phyloP scores from a whole-genome alignment of 1,140 invertebrate genomes.

The Uloborus diversus region DNA sequence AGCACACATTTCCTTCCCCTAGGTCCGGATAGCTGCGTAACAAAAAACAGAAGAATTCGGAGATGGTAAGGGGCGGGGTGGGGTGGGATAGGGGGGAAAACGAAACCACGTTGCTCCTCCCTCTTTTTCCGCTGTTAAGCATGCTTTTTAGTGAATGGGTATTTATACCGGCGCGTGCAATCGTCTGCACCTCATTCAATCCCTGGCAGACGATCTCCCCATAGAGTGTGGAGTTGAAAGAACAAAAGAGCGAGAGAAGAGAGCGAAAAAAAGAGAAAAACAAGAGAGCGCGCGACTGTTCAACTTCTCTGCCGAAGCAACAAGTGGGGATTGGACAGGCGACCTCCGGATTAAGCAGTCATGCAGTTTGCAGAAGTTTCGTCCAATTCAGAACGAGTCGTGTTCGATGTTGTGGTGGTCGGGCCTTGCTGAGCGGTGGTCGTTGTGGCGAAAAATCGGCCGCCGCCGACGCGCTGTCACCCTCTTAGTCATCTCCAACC shows the following conservation, averaged over 20 bases:
- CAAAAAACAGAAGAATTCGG: slow-evolving; percentile 10
- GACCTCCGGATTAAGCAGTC: not conserved
- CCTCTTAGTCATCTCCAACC: not conserved
- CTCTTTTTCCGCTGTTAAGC: slow-evolving; percentile 11
- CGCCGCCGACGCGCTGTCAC: not conserved
- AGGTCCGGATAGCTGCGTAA: slow-evolving; percentile 16
- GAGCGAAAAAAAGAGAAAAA: not conserved
- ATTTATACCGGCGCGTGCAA: slow-evolving; percentile 25
- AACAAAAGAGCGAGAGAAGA: not conserved
- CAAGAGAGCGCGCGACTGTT: not conserved
- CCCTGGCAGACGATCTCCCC: not conserved
- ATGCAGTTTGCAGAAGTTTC: not conserved
- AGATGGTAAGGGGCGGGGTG: not conserved
- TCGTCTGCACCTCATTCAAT: not conserved
- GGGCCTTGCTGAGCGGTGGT: not conserved
- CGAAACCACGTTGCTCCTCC: slow-evolving; percentile 24
- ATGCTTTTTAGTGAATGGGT: slow-evolving; percentile 23
- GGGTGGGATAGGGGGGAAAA: not conserved
- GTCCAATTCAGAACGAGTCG: not conserved
- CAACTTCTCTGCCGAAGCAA: not conserved
- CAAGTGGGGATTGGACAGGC: not conserved
- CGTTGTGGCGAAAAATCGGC: no score
- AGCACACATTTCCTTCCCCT: slow-evolving; percentile 15
- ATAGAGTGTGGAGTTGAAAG: not conserved
- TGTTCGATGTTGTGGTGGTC: not conserved